Evolutionary conservation across 2,888 invertebrate genomes (phyloP).

Genomic region (Chaitophorus viminalis): DNA sequence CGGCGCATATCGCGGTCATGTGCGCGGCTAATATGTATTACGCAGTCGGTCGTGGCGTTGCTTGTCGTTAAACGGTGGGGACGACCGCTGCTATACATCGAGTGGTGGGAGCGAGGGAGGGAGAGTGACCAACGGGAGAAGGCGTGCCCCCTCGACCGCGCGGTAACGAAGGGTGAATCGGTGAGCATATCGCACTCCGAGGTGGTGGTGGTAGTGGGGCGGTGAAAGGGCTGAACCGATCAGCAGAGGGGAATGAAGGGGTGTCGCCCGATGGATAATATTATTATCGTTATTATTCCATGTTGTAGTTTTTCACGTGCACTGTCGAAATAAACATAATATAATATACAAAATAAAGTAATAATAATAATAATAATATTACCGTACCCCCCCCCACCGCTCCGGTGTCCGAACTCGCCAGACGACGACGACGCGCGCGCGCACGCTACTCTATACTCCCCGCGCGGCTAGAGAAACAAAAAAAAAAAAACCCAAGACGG

Average conservation of each 20-base stretch:
- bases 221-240: constrained; percentile 28
- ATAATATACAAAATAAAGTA: too few relatives aligned
- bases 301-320: neutral
- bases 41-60: too few relatives aligned
- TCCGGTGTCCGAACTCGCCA: neutral
- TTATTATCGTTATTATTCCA: neutral
- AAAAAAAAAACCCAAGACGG: neutral
- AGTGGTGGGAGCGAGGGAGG: neutral
- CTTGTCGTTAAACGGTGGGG: too few relatives aligned
- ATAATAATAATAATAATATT: neutral
- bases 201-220: neutral
- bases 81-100: neutral
- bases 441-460: too few relatives aligned
- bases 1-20: neutral
- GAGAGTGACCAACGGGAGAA: constrained; percentile 42
- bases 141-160: constrained; percentile 22
- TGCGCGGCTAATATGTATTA: too few relatives aligned
- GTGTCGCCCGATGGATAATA: neutral
- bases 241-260: neutral
- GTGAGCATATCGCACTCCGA: neutral
- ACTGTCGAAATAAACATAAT: neutral
- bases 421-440: neutral
- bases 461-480: too few relatives aligned
- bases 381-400: neutral
- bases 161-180: neutral